These are phyloP conservation scores for Mythimna vitellina DNA, from an alignment of 2,888 invertebrate species.

Conservation along the genomic window DNA sequence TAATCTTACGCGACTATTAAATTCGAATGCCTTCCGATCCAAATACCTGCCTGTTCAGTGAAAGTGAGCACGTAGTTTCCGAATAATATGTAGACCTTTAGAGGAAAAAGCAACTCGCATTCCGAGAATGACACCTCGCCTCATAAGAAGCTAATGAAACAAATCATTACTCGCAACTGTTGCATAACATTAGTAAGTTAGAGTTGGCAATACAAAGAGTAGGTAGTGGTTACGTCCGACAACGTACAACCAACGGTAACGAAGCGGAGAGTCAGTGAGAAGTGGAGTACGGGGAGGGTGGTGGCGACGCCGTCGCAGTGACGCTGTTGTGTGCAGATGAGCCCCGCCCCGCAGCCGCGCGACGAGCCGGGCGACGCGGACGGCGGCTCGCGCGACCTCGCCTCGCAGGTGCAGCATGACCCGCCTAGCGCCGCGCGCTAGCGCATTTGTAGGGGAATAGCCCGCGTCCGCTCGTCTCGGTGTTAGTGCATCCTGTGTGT, in stretches of 20 bases:
- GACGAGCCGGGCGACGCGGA: slow-evolving; percentile 85
- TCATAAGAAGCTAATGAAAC: slow-evolving; percentile 52
- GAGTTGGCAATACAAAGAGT: slow-evolving; percentile 63
- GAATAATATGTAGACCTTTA: slow-evolving; percentile 58
- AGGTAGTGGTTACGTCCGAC: slow-evolving; percentile 65
- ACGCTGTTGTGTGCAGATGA: slow-evolving; percentile 90
- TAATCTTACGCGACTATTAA: slow-evolving; percentile 50
- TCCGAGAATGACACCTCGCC: slow-evolving; percentile 49
- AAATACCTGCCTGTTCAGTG: slow-evolving; percentile 60
- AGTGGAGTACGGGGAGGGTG: slow-evolving; percentile 87
- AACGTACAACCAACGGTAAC: slow-evolving; percentile 66
- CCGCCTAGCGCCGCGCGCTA: slow-evolving; percentile 70
- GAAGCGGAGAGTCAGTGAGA: slow-evolving; percentile 89
- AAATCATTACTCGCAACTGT: slow-evolving; percentile 49
- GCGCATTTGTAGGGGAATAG: slow-evolving; percentile 85
- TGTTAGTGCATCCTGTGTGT: slow-evolving; percentile 88
- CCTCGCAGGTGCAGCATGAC: slow-evolving; percentile 88
- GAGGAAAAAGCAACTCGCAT: slow-evolving; percentile 55
- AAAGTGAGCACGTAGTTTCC: slow-evolving; percentile 68
- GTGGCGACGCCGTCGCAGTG: slow-evolving; percentile 85
- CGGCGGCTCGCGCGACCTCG: slow-evolving; percentile 86
- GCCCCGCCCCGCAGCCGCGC: slow-evolving; percentile 88
- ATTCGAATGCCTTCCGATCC: slow-evolving; percentile 55
- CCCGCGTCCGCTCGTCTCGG: slow-evolving; percentile 84
- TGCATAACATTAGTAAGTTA: slow-evolving; percentile 67